Evolutionary conservation across 2,888 invertebrate species (phyloP).

Genomic region (Furcula furcula): DNA sequence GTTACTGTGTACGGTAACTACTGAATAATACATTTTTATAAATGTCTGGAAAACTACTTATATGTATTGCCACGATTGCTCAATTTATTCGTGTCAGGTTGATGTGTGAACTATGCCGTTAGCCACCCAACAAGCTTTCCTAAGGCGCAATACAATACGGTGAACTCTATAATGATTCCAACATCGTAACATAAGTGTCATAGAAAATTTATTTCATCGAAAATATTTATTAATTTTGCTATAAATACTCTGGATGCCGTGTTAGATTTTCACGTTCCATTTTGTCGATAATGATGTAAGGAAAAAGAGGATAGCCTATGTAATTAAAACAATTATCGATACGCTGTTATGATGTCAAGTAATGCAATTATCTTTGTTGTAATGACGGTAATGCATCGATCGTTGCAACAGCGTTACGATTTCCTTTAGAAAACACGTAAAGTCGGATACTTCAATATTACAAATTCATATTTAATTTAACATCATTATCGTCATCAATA

Average conservation of each 20-base stretch:
- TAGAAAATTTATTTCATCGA: conserved; percentile 18
- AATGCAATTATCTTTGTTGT: conserved; percentile 47
- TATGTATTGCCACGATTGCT: conserved; percentile 38
- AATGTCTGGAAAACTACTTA: conserved; percentile 34
- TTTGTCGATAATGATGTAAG: conserved; percentile 37
- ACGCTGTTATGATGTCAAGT: conserved; percentile 53
- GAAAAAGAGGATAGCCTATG: conserved; percentile 32
- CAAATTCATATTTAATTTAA: conserved; percentile 27
- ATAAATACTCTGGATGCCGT: conserved; percentile 6
- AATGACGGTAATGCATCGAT: conserved; percentile 31
- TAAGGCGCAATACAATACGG: conserved; percentile 50
- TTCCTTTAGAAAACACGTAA: conserved; percentile 22
- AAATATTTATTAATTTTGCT: conserved; percentile 14
- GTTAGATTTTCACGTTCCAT: neutral
- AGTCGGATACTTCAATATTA: conserved; percentile 10
- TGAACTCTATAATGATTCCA: conserved; percentile 46
- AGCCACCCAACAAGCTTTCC: conserved; percentile 41
- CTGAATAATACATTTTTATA: conserved; percentile 42
- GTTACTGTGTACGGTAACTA: conserved; percentile 20
- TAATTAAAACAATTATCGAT: conserved; percentile 57
- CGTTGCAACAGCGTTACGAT: conserved; percentile 16
- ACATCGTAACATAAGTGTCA: conserved; percentile 18
- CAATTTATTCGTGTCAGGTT: conserved; percentile 42
- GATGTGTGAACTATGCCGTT: conserved; percentile 42
- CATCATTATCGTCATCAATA: conserved; percentile 38